phyloP scores from a whole-genome alignment of 2,797 vertebrate species.

The Eospalax fontanierii region DNA sequence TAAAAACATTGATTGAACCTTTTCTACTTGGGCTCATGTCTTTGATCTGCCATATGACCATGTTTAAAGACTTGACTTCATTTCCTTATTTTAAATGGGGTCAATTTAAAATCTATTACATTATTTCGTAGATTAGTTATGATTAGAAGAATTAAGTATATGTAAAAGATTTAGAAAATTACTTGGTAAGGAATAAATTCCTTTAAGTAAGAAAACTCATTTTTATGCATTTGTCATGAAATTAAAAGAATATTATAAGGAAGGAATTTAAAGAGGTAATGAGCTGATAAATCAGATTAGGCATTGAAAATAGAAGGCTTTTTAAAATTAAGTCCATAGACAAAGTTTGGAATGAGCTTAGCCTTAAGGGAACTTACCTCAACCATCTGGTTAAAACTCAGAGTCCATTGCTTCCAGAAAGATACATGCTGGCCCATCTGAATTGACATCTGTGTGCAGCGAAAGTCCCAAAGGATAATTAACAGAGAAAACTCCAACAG shows the following conservation, averaged over 20 bases:
- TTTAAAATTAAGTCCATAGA: slow-evolving; percentile 82
- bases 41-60: background rate
- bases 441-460: slow-evolving; percentile 84
- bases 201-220: background rate
- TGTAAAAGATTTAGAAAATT: background rate
- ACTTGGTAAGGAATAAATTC: slow-evolving; percentile 7
- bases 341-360: slow-evolving; percentile 81
- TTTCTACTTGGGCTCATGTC: background rate
- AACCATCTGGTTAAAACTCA: slow-evolving; percentile 84
- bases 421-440: slow-evolving; percentile 84
- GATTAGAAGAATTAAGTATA: background rate
- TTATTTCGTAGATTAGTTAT: slow-evolving; percentile 3
- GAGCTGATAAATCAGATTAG: slow-evolving; percentile 66
- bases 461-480: slow-evolving; percentile 83
- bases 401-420: slow-evolving; percentile 85
- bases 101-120: background rate
- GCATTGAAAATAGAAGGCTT: slow-evolving; percentile 66
- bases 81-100: slow-evolving; percentile 5
- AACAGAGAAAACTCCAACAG: slow-evolving; percentile 78
- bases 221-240: slow-evolving; percentile 48
- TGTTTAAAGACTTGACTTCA: background rate
- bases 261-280: slow-evolving; percentile 44
- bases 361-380: slow-evolving; percentile 83
- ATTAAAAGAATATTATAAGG: slow-evolving; percentile 15
- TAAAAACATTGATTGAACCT: background rate